Conservation (phyloP, 2,113 vertebrate species). For the Toxotes chatareus region DNA sequence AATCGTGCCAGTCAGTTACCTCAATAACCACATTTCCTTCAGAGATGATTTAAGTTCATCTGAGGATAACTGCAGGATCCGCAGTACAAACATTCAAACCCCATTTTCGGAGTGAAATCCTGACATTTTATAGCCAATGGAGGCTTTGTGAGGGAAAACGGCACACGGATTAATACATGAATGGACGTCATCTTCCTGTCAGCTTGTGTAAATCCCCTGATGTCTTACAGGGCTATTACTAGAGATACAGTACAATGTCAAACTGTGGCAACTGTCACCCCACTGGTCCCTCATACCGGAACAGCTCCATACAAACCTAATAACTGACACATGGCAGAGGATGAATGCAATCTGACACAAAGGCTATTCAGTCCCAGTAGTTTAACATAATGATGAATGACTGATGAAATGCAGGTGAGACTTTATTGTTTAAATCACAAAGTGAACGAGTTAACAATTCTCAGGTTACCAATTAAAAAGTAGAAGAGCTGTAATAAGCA, state of each 20-base stretch:
- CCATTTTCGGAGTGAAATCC: constrained; percentile 33
- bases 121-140: constrained; percentile 34
- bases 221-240: constrained; percentile 61
- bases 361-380: constrained; percentile 15
- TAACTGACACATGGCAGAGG: constrained; percentile 46
- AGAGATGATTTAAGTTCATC: constrained; percentile 6
- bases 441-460: constrained; percentile 9
- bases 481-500: not conserved
- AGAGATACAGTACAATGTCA: constrained; percentile 51
- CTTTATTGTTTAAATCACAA: constrained; percentile 17
- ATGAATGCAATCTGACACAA: constrained; percentile 48
- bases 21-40: constrained; percentile 15
- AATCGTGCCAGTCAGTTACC: not conserved
- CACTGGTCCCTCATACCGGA: constrained; percentile 22
- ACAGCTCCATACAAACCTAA: constrained; percentile 55
- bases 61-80: constrained; percentile 13
- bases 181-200: constrained; percentile 62
- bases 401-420: constrained; percentile 21
- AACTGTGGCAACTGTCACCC: constrained; percentile 61
- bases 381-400: constrained; percentile 37
- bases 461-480: constrained; percentile 17
- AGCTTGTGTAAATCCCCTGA: constrained; percentile 67
- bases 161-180: constrained; percentile 66
- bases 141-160: constrained; percentile 39
- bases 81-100: constrained; percentile 28